Evolutionary conservation across 2,113 vertebrate genomes (phyloP), one percentile per base, ranked within the genome.

Genomic region (Polyodon spathula): DNA sequence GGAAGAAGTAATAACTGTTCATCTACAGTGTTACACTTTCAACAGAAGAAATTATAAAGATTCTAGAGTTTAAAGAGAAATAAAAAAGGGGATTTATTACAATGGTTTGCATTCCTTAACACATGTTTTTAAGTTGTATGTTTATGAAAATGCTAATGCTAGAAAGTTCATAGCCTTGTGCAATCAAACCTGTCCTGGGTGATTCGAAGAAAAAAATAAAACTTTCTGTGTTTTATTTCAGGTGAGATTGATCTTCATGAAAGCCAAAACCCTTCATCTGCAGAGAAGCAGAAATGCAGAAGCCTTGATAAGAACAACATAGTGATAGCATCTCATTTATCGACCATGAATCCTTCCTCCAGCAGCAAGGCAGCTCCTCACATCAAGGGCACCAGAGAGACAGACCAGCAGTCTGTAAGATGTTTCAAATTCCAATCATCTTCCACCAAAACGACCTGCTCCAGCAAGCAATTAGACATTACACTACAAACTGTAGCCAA

Each of bases 281-380:
- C 65, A 48, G 53, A 61, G 55, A 16, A 64, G 61, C 48, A 57
- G 58, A 83, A 70, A 66, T 66, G 62, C 60, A 66, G 62, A 69
- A 64, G 67, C 48, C 63, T 71, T 54, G 65, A 78, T 12, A 56
- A 67, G 60, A 68, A 63, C 58, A 69, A 57, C 37, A 65, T 74
- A 48, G 56, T 78, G 54, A 44, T 71, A 11, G 63, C 72, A 3
- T 59, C 64, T 55, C 66, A 66, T 68, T 64, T 74, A 66, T 27
- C 60, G 1, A 5, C 38, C 27, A 15, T 46, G 14, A 56, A 54
- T 40, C 15, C 9, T 60, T 53, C 46, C 10, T 44, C 37, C 39
- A 17, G 37, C 16, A 50, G 54, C 37, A 44, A 50, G 57, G 39
- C 14, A 15, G 27, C 12, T 40, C 4, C 9, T 8, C 55, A 17